Base-by-base conservation (phyloP, 92 coral and sea anemone genomes). In the Zoanthus sansibaricus region DNA sequence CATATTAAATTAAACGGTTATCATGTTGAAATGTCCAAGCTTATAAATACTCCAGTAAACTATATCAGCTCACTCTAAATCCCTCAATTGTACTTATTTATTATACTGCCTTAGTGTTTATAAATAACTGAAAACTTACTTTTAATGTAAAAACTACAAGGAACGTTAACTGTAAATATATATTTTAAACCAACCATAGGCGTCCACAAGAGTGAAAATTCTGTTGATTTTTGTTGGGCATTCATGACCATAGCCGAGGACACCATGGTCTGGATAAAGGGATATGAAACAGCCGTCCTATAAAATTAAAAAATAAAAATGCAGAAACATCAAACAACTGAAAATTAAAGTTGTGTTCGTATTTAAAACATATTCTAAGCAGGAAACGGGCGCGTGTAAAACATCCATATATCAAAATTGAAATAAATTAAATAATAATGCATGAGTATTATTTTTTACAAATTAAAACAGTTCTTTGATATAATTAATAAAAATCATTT, bases 201-300 rank as follows among this genome's bases (percentile, higher is more conserved):
- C 73, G 69, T 84, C 88, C 32, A 84, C 55, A 9, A 84, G 88
- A 17, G 80, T 84, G 72, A 84, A 84, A 42, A 84, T 52, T 69
- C 68, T 72, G 20, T 72, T 72, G 21, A 84, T 72, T 51, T 84
- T 84, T 48, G 82, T 84, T 16, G 49, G 80, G 59, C 88, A 84
- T 59, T 72, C 82, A 74, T 84, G 88, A n/a, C 88, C 88, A 72
- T 84, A 84, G 14, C 88, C 88, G 31, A 84, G 17, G 12, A 55
- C 88, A 47, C 82, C 82, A 73, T 84, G 88, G 47, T 84, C 82
- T 12, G 82, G 88, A 51, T 84, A 84, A 17, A 73, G 71, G 88
- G 88, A 0, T 72, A 84, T 46, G 58, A 84, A 84, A 45, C 46
- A 52, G 42, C 55, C 33, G 69, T 72, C 88, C 88, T 84, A 15